A percentile compares a stretch with the other conserved stretches of the same genome.
Conservation (phyloP, 2,113 vertebrate species). For the Muntiacus reevesi region DNA sequence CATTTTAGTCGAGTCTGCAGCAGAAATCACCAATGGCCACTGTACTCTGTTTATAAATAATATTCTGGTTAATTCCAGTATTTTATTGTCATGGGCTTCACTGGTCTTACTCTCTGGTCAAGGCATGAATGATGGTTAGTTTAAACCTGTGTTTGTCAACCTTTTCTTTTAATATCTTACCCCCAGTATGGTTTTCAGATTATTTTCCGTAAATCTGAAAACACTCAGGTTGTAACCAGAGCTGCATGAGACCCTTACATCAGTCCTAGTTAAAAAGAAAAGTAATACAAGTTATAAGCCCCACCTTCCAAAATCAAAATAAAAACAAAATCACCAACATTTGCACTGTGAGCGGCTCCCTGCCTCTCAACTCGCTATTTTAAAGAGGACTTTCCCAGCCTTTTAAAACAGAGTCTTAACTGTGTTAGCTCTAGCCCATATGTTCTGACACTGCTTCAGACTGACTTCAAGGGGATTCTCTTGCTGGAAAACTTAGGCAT, state of each 20-base stretch:
- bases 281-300: background rate
- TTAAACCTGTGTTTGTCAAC: background rate
- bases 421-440: background rate
- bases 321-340: background rate
- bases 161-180: background rate
- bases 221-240: background rate
- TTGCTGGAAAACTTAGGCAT: conserved; percentile 26
- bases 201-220: background rate
- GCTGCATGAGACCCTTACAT: background rate
- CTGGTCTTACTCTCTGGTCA: background rate
- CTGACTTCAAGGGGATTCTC: conserved; percentile 47
- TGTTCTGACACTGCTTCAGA: conserved; percentile 41
- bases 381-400: background rate
- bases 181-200: background rate
- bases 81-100: background rate
- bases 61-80: background rate
- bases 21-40: background rate
- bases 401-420: background rate
- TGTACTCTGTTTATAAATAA: background rate
- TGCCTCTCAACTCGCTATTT: background rate
- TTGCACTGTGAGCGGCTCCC: background rate
- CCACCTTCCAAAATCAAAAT: background rate
- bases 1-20: background rate
- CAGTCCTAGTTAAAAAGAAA: background rate
- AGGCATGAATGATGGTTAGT: background rate